These are phyloP conservation scores for Hirtodrosophila trivittata DNA, from an alignment of 2,888 invertebrate genomes.

Conservation along the genomic window DNA sequence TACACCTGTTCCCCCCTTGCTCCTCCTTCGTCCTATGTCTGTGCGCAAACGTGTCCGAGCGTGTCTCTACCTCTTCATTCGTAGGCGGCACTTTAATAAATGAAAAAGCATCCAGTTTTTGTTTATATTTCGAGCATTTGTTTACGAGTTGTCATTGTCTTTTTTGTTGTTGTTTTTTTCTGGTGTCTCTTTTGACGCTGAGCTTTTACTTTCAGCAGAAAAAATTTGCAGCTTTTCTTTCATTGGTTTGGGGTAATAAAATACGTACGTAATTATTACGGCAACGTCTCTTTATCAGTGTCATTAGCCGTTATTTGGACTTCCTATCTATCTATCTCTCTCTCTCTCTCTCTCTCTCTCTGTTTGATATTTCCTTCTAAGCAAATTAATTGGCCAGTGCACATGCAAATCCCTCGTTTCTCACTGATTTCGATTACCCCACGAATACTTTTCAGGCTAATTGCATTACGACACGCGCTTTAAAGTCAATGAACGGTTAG, in stretches of 20 bases:
- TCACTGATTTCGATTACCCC: slow-evolving; percentile 51
- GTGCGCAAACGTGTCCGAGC: background rate
- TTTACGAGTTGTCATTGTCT: slow-evolving; percentile 9
- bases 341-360: too few relatives aligned
- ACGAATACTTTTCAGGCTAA: slow-evolving; percentile 57
- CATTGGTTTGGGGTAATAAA: too few relatives aligned
- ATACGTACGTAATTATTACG: too few relatives aligned
- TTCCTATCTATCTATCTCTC: slow-evolving; percentile 18
- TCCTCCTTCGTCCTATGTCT: background rate
- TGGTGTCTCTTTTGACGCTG: slow-evolving; percentile 3
- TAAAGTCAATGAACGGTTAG: slow-evolving; percentile 73
- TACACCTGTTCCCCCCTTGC: slow-evolving; percentile 28
- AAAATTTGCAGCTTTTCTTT: slow-evolving; percentile 1
- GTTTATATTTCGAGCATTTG: slow-evolving; percentile 54
- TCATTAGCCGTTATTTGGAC: too few relatives aligned
- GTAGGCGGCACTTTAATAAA: slow-evolving; percentile 70
- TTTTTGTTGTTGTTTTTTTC: slow-evolving; percentile 15
- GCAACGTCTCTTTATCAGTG: too few relatives aligned
- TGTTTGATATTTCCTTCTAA: background rate
- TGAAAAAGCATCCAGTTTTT: slow-evolving; percentile 71
- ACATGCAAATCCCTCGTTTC: slow-evolving; percentile 70
- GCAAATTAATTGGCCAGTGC: slow-evolving; percentile 52
- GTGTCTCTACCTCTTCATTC: slow-evolving; percentile 16
- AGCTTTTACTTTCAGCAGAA: background rate
- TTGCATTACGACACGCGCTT: slow-evolving; percentile 73